Base-by-base conservation (phyloP, 2,113 vertebrate genomes). In the Oceanites oceanicus region DNA sequence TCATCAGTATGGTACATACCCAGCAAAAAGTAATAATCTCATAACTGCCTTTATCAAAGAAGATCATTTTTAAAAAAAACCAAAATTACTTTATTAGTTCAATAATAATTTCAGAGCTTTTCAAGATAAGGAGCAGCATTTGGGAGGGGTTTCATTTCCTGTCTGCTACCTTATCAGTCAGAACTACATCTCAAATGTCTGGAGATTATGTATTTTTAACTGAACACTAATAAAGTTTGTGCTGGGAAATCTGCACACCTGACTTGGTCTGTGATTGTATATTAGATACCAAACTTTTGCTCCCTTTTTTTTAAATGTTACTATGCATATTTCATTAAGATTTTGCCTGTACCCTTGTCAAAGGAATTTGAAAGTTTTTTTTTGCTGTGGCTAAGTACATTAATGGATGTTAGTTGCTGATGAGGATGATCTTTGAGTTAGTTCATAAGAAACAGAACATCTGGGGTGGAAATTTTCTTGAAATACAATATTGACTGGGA, bases 31-130 rank as follows among this genome's bases (percentile, higher is more conserved):
- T 97, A 98, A 98, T 98, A 98, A 98, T 97, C 93, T 97, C 82
- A 73, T 96, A 96, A 96, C 96, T 96, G 95, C 85, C 90, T 97
- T 97, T 98, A 98, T 98, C 98, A 95, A 82, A 96, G 88, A 86
- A 96, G 90, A 97, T 98, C 63, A 86, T 94, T 98, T 98, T 92
- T 92, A 0, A 13, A 63, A 94, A 97, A 97, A 97, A 97, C 78
- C 97, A 98, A 97, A 98, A 98, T 98, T 98, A 98, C 98, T 98
- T 98, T 98, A 98, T 98, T 99, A 98, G 98, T 98, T 98, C 97
- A 94, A 76, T 98, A 98, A 98, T 98, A 98, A 98, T 98, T 98
- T 98, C 96, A 95, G 98, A 97, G 96, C 96, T 97, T 98, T 98
- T 97, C 95, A 91, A 98, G 98, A 99, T 99, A 99, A 99, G 98